phyloP scores from a whole-genome alignment of 2,797 vertebrate species.

The Acipenser ruthenus region DNA sequence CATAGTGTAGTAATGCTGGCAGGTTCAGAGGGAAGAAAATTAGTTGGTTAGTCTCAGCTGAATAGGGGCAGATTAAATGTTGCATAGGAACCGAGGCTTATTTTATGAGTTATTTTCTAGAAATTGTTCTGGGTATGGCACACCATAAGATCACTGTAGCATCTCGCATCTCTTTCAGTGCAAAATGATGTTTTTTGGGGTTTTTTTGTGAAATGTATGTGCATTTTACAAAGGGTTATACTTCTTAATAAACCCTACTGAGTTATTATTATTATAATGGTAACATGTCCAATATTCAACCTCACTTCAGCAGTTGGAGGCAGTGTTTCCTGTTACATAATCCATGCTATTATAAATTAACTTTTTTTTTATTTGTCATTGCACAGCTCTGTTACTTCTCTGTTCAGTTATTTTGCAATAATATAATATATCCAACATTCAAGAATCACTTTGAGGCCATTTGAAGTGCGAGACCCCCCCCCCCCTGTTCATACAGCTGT shows the following conservation, averaged over 20 bases:
- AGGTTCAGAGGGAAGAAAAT: too few species aligned
- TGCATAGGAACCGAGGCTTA: slow-evolving; percentile 1
- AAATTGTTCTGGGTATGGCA: background rate
- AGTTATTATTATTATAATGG: too few species aligned
- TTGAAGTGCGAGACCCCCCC: slow-evolving; percentile 9
- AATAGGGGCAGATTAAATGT: background rate
- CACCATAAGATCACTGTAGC: background rate
- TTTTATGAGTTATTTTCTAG: background rate
- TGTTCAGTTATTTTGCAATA: slow-evolving; percentile 27
- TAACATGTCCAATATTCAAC: too few species aligned
- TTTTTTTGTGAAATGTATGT: background rate
- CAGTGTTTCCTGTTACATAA: slow-evolving; percentile 37
- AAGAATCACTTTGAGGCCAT: slow-evolving; percentile 14
- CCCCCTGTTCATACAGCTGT: slow-evolving; percentile 4
- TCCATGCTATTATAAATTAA: slow-evolving; percentile 25
- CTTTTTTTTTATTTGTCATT: slow-evolving; percentile 31
- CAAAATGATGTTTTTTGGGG: background rate
- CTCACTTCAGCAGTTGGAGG: slow-evolving; percentile 48
- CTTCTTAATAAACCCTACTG: too few species aligned
- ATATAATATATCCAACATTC: slow-evolving; percentile 21
- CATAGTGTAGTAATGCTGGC: too few species aligned
- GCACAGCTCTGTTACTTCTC: slow-evolving; percentile 25
- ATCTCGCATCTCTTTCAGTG: background rate
- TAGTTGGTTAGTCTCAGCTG: too few species aligned
- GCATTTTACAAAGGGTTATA: too few species aligned